Percentiles rank a stretch among this genome's conserved stretches.
Evolutionary conservation across 1,140 invertebrate genomes (phyloP).

Genomic region (Musca vetustissima): DNA sequence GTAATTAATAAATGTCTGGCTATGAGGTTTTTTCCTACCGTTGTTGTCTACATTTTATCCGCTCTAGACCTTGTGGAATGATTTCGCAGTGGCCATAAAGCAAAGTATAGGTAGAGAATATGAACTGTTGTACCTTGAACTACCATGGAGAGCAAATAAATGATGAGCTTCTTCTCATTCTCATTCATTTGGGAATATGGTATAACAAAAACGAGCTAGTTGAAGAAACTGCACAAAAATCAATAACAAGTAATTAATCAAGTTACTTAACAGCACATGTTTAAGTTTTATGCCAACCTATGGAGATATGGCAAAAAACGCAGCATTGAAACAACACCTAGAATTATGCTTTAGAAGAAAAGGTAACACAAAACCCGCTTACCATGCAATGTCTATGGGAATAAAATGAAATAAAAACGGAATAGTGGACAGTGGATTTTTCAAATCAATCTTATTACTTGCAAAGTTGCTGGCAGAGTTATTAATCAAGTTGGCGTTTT

Average conservation of each 20-base stretch:
- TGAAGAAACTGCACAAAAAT: not conserved
- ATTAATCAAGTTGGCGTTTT: not conserved
- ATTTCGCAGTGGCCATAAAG: not conserved
- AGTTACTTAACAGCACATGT: slow-evolving; percentile 21
- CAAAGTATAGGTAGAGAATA: too few species aligned
- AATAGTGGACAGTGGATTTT: not conserved
- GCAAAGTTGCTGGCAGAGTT: slow-evolving; percentile 20
- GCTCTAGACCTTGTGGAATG: not conserved
- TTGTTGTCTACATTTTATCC: not conserved
- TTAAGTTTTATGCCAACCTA: slow-evolving; percentile 1
- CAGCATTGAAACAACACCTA: slow-evolving; percentile 18
- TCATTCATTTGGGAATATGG: too few species aligned
- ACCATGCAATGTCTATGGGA: not conserved
- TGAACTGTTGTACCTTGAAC: too few species aligned
- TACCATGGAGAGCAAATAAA: too few species aligned
- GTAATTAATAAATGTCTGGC: slow-evolving; percentile 24
- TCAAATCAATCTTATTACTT: slow-evolving; percentile 23
- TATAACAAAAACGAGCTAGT: too few species aligned
- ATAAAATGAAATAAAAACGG: too few species aligned
- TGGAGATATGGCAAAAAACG: not conserved
- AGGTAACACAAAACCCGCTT: not conserved
- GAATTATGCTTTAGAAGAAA: slow-evolving; percentile 6
- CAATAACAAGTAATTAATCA: slow-evolving; percentile 20
- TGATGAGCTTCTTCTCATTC: too few species aligned
- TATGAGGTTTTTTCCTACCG: not conserved